Evolutionary conservation across 2,113 vertebrate genomes (phyloP).

Genomic region (Varanus salvator): DNA sequence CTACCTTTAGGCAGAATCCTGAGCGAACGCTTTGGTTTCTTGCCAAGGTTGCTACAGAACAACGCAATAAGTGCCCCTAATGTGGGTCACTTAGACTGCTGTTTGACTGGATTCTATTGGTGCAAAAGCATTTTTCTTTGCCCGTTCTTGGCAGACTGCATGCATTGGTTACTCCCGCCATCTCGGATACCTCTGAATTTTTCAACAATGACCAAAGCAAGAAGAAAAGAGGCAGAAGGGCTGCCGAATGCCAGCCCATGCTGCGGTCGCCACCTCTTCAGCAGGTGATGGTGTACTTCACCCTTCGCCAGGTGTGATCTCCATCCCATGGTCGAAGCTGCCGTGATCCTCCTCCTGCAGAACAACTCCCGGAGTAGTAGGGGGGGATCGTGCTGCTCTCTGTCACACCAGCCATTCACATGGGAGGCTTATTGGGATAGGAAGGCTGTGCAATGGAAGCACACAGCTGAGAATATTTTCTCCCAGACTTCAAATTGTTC

Average conservation of each 20-base stretch:
- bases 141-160: too few species aligned
- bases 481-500: not conserved
- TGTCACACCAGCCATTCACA: not conserved
- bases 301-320: not conserved
- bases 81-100: not conserved
- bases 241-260: not conserved
- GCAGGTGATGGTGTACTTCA: not conserved
- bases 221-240: not conserved
- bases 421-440: too few species aligned
- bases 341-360: not conserved
- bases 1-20: not conserved
- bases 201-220: not conserved
- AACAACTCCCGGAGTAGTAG: too few species aligned
- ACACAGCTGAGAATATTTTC: too few species aligned
- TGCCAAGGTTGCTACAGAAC: not conserved
- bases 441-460: too few species aligned
- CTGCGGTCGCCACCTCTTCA: not conserved
- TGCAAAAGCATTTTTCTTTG: not conserved
- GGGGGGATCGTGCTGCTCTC: not conserved
- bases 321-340: too few species aligned
- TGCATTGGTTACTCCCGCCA: too few species aligned
- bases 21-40: not conserved
- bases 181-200: not conserved
- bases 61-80: slow-evolving; percentile 6
- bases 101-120: not conserved